Conservation (phyloP, 1,140 invertebrate species). For the Dreissena polymorpha region DNA sequence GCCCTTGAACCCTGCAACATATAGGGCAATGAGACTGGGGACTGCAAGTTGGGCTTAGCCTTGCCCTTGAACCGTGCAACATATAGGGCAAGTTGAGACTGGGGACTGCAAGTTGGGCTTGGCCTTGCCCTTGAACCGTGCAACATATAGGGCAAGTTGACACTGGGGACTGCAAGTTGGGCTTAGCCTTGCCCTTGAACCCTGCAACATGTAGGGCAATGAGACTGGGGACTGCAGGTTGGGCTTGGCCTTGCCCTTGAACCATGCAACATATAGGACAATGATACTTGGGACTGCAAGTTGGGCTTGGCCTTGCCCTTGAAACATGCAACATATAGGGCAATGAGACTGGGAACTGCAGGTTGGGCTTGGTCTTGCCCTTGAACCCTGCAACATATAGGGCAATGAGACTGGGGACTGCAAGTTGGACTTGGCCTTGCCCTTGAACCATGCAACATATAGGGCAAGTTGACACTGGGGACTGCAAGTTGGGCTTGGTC, state of each 20-base stretch:
- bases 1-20: constrained; percentile 88
- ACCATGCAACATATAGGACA: constrained; percentile 81
- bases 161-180: constrained; percentile 84
- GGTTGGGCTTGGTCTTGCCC: constrained; percentile 95
- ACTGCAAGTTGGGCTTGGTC: constrained; percentile 92
- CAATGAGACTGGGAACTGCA: constrained; percentile 76
- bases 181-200: constrained; percentile 95
- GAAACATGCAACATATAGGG: constrained; percentile 83
- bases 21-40: neutral
- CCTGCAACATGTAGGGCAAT: constrained; percentile 78
- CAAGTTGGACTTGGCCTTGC: constrained; percentile 95
- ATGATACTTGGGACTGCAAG: constrained; percentile 78
- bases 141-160: constrained; percentile 45
- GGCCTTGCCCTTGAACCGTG: constrained; percentile 92
- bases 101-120: constrained; percentile 90
- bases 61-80: constrained; percentile 90
- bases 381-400: constrained; percentile 85
- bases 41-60: constrained; percentile 92
- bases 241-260: constrained; percentile 95
- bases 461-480: neutral
- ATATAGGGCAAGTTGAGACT: constrained; percentile 10
- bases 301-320: constrained; percentile 96
- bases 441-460: constrained; percentile 86
- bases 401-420: neutral
- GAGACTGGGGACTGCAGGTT: constrained; percentile 83